Conservation (phyloP, 2,797 vertebrate species). For the Mergus octosetaceus region DNA sequence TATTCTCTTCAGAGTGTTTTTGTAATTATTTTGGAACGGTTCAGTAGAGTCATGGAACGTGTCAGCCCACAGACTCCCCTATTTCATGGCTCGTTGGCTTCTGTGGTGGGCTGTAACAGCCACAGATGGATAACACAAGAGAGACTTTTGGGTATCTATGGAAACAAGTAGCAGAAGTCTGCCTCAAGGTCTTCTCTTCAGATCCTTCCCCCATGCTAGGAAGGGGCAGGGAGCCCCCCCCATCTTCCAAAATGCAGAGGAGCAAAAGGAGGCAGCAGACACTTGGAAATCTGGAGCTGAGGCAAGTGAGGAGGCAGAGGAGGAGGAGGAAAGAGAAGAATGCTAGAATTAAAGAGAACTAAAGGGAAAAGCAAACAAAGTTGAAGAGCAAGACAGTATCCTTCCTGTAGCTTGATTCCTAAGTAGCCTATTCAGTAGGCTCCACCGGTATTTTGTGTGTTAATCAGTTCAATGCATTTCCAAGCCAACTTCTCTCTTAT, state of each 20-base stretch:
- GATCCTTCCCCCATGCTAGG: background rate
- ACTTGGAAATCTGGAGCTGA: background rate
- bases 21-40: constrained; percentile 5
- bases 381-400: background rate
- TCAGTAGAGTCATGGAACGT: background rate
- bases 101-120: constrained; percentile 13
- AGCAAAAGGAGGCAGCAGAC: background rate
- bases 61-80: constrained; percentile 14
- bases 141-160: constrained; percentile 33
- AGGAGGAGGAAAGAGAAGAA: background rate
- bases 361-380: background rate
- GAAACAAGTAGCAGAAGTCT: constrained; percentile 42
- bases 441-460: background rate
- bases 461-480: background rate
- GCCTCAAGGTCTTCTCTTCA: background rate
- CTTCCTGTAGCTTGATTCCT: background rate
- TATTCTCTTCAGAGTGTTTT: background rate
- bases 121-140: constrained; percentile 28
- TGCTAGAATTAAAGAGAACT: background rate
- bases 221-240: background rate
- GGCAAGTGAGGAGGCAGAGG: background rate
- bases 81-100: constrained; percentile 32
- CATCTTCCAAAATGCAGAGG: background rate
- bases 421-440: background rate
- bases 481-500: background rate